Evolutionary conservation across 2,888 invertebrate genomes (phyloP), one percentile per base, ranked within the genome.

Genomic region (Polyommatus icarus): DNA sequence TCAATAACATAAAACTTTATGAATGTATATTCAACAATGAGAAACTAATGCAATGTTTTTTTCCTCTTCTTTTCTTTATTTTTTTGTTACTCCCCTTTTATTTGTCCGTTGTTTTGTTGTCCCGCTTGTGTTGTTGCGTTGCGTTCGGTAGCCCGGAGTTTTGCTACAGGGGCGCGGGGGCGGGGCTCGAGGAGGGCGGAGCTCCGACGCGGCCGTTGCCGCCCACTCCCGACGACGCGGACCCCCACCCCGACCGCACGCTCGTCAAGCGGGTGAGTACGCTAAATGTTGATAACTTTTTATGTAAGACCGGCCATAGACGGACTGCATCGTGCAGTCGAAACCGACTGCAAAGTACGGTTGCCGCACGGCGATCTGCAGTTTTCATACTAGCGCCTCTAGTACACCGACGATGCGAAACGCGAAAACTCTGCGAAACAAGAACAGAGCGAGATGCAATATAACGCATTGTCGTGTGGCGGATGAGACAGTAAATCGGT

Each of bases 141-240:
- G 85, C 84, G 87, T 90, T 90, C 86, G 95, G 95, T 95, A 96
- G 96, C 95, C 96, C 96, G 94, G 96, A 96, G 95, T 96, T 96
- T 94, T 96, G 96, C 96, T 96, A 96, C 95, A 96, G 96, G 94
- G 95, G 96, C 84, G 96, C 96, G 71, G 95, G 95, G 80, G 95
- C 96, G 71, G 95, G 95, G 80, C 95, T 96, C 83, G 94, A 95
- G 88, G 85, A 94, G 93, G 85, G 86, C 82, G 85, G 85, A 78
- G 97, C 98, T 83, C 98, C 98, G 80, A 98, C 98, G 88, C 96
- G 98, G 83, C 99, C 99, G 77, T 95, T 99, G 86, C 99, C 99
- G 78, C 99, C 99, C 76, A 99, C 99, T 77, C 99, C 99, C 67
- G 98, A 98, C 89, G 98, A 99, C 87, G 98, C 98, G 89, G 97